A percentile compares a stretch with the other conserved stretches of the same genome.
These are phyloP conservation scores for Matsumurasca onukii DNA, from an alignment of 1,140 invertebrate genomes.

Conservation along the genomic window DNA sequence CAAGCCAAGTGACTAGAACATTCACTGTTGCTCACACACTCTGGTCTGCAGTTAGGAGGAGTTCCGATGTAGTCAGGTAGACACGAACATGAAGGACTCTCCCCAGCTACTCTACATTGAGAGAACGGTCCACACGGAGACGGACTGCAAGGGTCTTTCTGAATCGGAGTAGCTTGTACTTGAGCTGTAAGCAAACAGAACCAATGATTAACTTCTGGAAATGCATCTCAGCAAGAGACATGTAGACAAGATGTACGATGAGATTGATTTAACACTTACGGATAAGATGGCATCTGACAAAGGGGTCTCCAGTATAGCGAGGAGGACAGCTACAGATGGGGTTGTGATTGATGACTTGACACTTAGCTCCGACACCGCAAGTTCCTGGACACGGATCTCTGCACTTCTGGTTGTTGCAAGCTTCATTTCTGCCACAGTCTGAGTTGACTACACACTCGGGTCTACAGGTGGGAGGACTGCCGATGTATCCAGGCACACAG, in stretches of 20 bases:
- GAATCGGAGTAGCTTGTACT: constrained; percentile 44
- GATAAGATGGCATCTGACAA: constrained; percentile 58
- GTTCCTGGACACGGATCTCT: constrained; percentile 68
- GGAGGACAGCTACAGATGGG: constrained; percentile 66
- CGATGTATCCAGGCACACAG: constrained; percentile 65
- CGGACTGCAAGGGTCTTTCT: constrained; percentile 58
- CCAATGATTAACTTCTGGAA: too few relatives aligned
- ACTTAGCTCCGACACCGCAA: constrained; percentile 64
- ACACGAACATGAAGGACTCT: constrained; percentile 64
- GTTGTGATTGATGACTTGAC: constrained; percentile 65
- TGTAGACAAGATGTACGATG: too few relatives aligned
- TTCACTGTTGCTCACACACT: constrained; percentile 64
- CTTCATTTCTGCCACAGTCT: constrained; percentile 64
- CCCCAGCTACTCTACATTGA: constrained; percentile 59
- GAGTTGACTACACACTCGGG: constrained; percentile 73
- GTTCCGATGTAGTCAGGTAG: constrained; percentile 57
- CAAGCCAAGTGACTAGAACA: constrained; percentile 61
- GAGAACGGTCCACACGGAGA: constrained; percentile 71
- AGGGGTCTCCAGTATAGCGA: constrained; percentile 70
- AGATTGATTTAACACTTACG: constrained; percentile 60
- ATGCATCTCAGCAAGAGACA: too few relatives aligned
- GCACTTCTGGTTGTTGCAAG: constrained; percentile 70
- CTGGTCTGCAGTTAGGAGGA: constrained; percentile 65
- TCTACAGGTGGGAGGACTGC: constrained; percentile 68
- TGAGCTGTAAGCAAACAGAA: constrained; percentile 55